phyloP scores from a whole-genome alignment of 2,888 invertebrate species.

The Ophioninae sp. region DNA sequence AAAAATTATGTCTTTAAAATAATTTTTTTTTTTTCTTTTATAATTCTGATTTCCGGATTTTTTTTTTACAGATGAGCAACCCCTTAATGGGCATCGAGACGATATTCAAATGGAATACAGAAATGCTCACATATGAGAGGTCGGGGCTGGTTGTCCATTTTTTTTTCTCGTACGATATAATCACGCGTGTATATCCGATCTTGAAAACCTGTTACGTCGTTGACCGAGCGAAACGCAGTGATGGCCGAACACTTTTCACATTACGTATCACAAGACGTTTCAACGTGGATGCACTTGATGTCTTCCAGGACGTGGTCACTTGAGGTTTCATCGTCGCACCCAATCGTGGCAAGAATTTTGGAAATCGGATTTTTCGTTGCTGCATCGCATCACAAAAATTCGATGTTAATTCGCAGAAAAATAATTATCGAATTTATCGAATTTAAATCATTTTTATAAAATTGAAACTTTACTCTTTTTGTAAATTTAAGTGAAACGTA shows the following conservation, averaged over 20 bases:
- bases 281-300: conserved; percentile 10
- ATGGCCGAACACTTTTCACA: conserved; percentile 26
- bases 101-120: conserved; percentile 34
- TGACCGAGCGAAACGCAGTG: conserved; percentile 50
- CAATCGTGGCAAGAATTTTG: background rate
- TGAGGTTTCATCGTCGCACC: background rate
- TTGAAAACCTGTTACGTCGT: conserved; percentile 62
- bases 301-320: background rate
- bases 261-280: conserved; percentile 19
- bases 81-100: conserved; percentile 21
- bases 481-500: no score
- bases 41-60: conserved; percentile 25
- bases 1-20: no score
- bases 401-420: no score
- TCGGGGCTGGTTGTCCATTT: conserved; percentile 13
- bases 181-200: conserved; percentile 47
- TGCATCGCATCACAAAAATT: no score
- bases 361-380: no score
- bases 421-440: no score
- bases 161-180: conserved; percentile 32
- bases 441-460: no score
- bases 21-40: conserved; percentile 29
- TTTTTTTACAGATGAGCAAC: no score
- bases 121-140: background rate
- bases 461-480: no score